These are phyloP conservation scores for Meta bourneti DNA, from an alignment of 2,888 invertebrate species.

Conservation along the genomic window DNA sequence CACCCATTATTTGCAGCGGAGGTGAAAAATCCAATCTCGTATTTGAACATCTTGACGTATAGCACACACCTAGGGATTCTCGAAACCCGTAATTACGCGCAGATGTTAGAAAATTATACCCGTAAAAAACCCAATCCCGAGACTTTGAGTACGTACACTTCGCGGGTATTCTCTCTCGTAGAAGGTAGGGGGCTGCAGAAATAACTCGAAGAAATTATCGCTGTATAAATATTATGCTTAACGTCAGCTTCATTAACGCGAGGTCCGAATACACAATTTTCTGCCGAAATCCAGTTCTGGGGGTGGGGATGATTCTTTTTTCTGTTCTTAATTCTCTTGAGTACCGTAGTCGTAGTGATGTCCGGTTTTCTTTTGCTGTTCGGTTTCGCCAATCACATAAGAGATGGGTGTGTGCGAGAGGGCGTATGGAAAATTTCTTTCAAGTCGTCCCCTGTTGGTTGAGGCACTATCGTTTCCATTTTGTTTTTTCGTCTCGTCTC, in stretches of 20 bases:
- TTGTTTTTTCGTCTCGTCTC: neutral
- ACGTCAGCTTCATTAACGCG: constrained; percentile 48
- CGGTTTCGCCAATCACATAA: constrained; percentile 1
- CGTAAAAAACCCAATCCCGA: constrained; percentile 28
- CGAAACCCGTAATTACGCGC: constrained; percentile 57
- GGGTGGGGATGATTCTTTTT: neutral
- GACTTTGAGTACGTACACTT: constrained; percentile 24
- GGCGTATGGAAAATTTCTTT: constrained; percentile 34
- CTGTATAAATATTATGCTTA: constrained; percentile 69
- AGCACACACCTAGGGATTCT: constrained; percentile 3
- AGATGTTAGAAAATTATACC: constrained; percentile 62
- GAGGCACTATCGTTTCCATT: neutral
- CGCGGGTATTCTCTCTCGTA: neutral
- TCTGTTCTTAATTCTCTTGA: neutral
- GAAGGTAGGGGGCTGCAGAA: constrained; percentile 13
- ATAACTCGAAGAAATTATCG: constrained; percentile 42
- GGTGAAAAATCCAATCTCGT: neutral
- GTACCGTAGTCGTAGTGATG: constrained; percentile 15
- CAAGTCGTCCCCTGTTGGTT: neutral
- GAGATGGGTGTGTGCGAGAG: constrained; percentile 32
- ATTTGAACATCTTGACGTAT: constrained; percentile 14
- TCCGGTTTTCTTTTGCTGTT: neutral
- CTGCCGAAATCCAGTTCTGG: neutral
- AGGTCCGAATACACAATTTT: constrained; percentile 21
- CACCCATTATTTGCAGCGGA: too few species aligned